Percentiles rank a stretch among this genome's conserved stretches.
Evolutionary conservation across 2,797 vertebrate genomes (phyloP).

Genomic region (Antrozous pallidus): DNA sequence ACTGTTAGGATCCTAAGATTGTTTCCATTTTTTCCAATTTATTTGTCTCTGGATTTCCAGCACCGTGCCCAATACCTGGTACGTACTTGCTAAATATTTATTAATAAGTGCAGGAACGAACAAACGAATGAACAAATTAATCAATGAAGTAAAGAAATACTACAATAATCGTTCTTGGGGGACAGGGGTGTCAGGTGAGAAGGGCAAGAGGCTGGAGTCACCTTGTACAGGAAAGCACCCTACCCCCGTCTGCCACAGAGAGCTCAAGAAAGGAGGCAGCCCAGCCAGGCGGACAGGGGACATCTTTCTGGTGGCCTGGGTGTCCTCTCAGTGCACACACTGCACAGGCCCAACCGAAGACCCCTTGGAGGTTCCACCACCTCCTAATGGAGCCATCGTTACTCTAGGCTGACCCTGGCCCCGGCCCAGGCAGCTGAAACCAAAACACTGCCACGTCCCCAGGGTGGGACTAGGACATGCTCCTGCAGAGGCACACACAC

Average conservation of each 20-base stretch:
- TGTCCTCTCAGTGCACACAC: not conserved
- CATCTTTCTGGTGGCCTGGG: not conserved
- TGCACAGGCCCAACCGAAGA: not conserved
- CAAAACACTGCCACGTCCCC: slow-evolving; percentile 9
- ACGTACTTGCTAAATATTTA: not conserved
- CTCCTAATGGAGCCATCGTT: not conserved
- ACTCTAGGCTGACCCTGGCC: not conserved
- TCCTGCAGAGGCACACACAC: not conserved
- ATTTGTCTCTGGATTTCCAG: not conserved
- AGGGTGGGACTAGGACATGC: not conserved
- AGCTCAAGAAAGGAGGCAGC: not conserved
- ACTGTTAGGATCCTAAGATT: not conserved
- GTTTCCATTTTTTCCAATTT: not conserved
- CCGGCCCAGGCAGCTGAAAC: not conserved
- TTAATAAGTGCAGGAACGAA: not conserved
- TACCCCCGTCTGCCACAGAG: slow-evolving; percentile 60
- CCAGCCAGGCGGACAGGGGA: accelerated
- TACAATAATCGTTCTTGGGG: not conserved
- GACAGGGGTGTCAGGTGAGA: not conserved
- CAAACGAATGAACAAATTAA: not conserved
- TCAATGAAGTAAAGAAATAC: not conserved
- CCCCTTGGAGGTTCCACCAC: not conserved
- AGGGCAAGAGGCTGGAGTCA: slow-evolving; percentile 49
- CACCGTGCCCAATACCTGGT: not conserved
- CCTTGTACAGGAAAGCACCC: slow-evolving; percentile 65